Base-by-base conservation (phyloP, 2,888 invertebrate species). In the Melanostoma scalare region DNA sequence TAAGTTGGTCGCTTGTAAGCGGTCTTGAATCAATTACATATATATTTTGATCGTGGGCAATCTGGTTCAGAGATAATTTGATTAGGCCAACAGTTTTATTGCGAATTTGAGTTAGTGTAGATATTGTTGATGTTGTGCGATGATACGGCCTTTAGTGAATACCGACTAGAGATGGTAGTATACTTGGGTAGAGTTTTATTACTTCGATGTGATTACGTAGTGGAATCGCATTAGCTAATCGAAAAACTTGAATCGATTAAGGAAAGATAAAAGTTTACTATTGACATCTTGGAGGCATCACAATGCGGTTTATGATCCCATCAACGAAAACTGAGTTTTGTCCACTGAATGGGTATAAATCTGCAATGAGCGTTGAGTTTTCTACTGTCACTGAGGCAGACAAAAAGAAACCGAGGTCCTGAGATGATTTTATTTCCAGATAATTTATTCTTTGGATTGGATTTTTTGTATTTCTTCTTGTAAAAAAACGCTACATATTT, bases 51-150 rank as follows among this genome's bases (percentile, higher is more conserved):
- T 56, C 56, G 56, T 78, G 61, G 72, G 63, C 58, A 77, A 82
- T 82, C 46, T 73, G 68, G 78, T 78, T 30, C 63, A 46, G 60
- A 65, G 68, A 78, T 82, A 63, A 81, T 73, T 73, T 58, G 40
- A 77, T 63, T 58, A 61, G 63, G 20, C n/a, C 40, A 58, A 46
- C 73, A 48, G 63, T 50, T 77, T 82, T 82, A 78, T 63, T 35
- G 58, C 68, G 50, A 68, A 82, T 73, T 68, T 67, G 63, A 68
- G 52, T 73, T 73, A 71, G 73, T 63, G 31, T 68, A 50, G 73
- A 67, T 40, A 65, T 58, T 50, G 72, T 73, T 67, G 42, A 61
- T 31, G 74, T 33, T 46, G 73, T 78, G 44, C 53, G 73, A 20
- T 20, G 52, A 40, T 38, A 53, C 9, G 63, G 63, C 31, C 31